These are phyloP conservation scores for Philaethria dido DNA, from an alignment of 2,888 invertebrate genomes.

Conservation along the genomic window DNA sequence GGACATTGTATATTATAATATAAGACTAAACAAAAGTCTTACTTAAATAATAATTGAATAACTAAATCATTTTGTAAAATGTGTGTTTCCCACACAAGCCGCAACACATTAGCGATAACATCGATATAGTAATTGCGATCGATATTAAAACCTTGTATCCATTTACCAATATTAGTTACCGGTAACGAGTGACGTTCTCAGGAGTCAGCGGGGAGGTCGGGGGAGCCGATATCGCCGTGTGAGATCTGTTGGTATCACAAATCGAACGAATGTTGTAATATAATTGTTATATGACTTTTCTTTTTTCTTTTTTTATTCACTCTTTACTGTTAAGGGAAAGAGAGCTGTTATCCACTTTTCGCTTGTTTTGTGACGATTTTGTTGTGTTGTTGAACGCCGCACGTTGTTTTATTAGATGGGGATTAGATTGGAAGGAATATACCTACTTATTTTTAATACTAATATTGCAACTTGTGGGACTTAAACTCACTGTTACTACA, in stretches of 20 bases:
- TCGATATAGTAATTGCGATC: constrained; percentile 70
- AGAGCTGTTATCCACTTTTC: no score
- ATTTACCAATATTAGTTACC: constrained; percentile 51
- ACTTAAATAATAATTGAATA: background rate
- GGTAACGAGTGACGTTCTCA: constrained; percentile 77
- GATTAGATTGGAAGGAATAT: no score
- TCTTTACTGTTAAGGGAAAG: no score
- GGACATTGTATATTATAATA: no score
- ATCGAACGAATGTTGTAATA: constrained; percentile 52
- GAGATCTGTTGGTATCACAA: constrained; percentile 74
- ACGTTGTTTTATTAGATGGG: no score
- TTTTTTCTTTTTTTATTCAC: constrained; percentile 1
- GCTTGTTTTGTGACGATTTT: no score
- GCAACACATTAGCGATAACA: constrained; percentile 61
- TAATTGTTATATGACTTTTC: constrained; percentile 16
- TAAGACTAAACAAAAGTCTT: background rate
- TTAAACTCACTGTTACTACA: no score
- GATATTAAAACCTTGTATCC: constrained; percentile 63
- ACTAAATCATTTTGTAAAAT: background rate
- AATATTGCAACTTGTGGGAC: no score
- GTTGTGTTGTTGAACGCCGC: no score
- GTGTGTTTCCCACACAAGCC: constrained; percentile 69
- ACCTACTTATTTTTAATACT: no score
- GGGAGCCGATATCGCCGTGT: constrained; percentile 75
- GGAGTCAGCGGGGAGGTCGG: constrained; percentile 67